phyloP scores from a whole-genome alignment of 2,797 vertebrate species.

The Lagodon rhomboides region DNA sequence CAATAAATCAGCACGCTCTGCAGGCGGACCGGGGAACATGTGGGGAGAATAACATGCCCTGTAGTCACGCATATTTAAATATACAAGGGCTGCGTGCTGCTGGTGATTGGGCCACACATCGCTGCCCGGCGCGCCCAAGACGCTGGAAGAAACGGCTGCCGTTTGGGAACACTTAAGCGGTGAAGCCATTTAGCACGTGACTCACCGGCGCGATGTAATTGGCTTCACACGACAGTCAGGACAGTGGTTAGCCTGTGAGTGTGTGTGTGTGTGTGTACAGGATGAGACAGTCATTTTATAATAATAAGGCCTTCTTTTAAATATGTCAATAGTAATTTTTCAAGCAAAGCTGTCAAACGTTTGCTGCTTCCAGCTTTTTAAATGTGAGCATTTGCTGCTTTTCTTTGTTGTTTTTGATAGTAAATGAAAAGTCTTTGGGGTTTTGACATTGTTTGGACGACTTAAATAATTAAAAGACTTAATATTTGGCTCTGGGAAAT shows the following conservation, averaged over 20 bases:
- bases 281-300: slow-evolving; percentile 5
- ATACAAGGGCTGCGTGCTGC: slow-evolving; percentile 70
- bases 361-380: too few relatives aligned
- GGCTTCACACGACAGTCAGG: slow-evolving; percentile 58
- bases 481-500: too few relatives aligned
- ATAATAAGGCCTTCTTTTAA: background rate
- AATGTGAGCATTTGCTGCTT: too few relatives aligned
- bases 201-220: slow-evolving; percentile 67
- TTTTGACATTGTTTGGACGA: too few relatives aligned
- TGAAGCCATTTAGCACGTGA: slow-evolving; percentile 73
- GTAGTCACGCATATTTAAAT: slow-evolving; percentile 80
- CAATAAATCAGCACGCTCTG: slow-evolving; percentile 83
- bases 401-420: too few relatives aligned
- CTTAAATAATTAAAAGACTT: too few relatives aligned
- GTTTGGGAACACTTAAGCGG: slow-evolving; percentile 74
- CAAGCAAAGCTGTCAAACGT: too few relatives aligned
- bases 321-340: background rate
- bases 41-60: slow-evolving; percentile 81
- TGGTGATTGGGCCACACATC: slow-evolving; percentile 76
- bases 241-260: slow-evolving; percentile 33
- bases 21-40: slow-evolving; percentile 76
- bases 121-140: slow-evolving; percentile 43
- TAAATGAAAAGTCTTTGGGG: too few relatives aligned
- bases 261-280: slow-evolving; percentile 23
- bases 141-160: slow-evolving; percentile 70